A percentile compares a stretch with the other conserved stretches of the same genome.
Conservation (phyloP, 2,888 invertebrate genomes). For the Cheilosia vernalis region DNA sequence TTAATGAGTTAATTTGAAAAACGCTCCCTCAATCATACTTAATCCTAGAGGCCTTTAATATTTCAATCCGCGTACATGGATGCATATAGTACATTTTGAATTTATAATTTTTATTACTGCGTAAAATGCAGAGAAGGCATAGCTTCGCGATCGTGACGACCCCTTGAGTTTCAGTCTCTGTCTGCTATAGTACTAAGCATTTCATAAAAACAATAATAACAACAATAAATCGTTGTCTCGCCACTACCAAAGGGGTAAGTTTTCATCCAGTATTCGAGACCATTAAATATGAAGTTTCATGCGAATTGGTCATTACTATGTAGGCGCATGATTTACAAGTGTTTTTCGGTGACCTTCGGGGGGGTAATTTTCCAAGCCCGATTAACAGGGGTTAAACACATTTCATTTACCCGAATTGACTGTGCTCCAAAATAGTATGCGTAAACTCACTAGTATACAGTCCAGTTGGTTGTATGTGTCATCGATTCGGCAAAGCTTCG, state of each 20-base stretch:
- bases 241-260: constrained; percentile 28
- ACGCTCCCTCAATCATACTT: too few species aligned
- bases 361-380: constrained; percentile 37
- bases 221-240: constrained; percentile 37
- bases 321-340: constrained; percentile 67
- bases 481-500: constrained; percentile 47
- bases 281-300: constrained; percentile 60
- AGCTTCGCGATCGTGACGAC: background rate
- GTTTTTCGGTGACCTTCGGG: constrained; percentile 62
- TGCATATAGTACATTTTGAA: background rate
- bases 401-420: constrained; percentile 46
- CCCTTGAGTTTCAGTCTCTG: background rate
- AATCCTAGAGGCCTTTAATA: background rate
- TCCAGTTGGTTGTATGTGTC: constrained; percentile 42
- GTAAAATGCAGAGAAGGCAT: constrained; percentile 49
- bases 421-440: background rate
- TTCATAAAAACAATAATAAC: background rate
- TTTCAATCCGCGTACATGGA: background rate
- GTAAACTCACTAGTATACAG: background rate
- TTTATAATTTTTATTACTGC: constrained; percentile 47
- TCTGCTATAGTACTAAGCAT: background rate
- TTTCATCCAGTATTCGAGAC: constrained; percentile 36
- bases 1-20: too few species aligned
- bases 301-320: constrained; percentile 67
- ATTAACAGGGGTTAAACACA: constrained; percentile 62